Base-by-base conservation (phyloP, 2,797 vertebrate species). In the Lagothrix lagotricha region DNA sequence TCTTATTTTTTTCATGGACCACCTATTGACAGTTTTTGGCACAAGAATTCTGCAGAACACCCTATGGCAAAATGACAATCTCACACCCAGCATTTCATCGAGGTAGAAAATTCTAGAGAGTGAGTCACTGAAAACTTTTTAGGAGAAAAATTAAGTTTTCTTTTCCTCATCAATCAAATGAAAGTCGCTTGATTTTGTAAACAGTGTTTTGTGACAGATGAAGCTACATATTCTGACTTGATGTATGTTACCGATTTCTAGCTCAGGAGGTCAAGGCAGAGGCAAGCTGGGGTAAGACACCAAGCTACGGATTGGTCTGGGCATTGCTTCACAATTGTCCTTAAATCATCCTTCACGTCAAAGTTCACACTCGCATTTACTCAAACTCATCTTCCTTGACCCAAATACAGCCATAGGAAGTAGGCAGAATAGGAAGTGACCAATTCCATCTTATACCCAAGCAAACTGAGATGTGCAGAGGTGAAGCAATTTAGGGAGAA, bases 111-210 rank as follows among this genome's bases (percentile, higher is more conserved):
- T 92, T 73, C n/a, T 87, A 94, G 84, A 79, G 80, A 76, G 87
- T 64, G 39, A 54, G 64, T 97, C 85, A 15, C 26, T 46, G 39
- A 15, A 91, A 84, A 87, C 12, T 41, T 93, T 93, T 94, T 93
- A 95, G 80, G 33, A 87, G 87, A 96, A 95, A 94, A 97, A 96
- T 48, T 84, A 91, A 84, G 39, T 81, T 94, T n/a, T 80, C 41
- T 39, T 96, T 89, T 87, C 48, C 64, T 92, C 92, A 97, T 90
- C 70, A 50, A 77, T 93, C 88, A 96, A 81, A 75, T 20, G 75
- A 83, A 96, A 85, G 33, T 93, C 12, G 13, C 30, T 64, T 75
- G 75, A 95, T 75, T 92, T 67, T 89, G 76, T 14, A 44, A 93
- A 73, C 33, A 92, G 81, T 20, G 54, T 79, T 88, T 95, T 81